These are phyloP conservation scores for Halesus radiatus DNA, from an alignment of 1,140 invertebrate genomes.

Conservation along the genomic window DNA sequence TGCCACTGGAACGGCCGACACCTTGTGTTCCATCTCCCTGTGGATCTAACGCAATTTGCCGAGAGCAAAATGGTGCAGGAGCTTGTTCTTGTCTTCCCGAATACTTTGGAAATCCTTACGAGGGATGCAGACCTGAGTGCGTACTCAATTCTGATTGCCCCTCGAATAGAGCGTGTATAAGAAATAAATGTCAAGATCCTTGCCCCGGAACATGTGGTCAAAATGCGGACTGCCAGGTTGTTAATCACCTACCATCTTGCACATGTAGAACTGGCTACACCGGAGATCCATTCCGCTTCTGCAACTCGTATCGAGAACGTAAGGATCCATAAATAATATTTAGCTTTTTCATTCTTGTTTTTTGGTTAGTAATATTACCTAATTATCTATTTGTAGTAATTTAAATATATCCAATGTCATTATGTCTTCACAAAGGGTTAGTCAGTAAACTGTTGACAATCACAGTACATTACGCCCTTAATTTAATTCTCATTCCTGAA, in stretches of 20 bases:
- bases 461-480: no score
- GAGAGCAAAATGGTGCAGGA: constrained; percentile 71
- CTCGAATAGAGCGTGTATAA: constrained; percentile 73
- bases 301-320: constrained; percentile 68
- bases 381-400: no score
- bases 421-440: no score
- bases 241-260: constrained; percentile 73
- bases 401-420: no score
- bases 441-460: no score
- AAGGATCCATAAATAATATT: constrained; percentile 59
- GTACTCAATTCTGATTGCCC: constrained; percentile 75
- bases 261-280: constrained; percentile 72
- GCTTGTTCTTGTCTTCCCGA: constrained; percentile 75
- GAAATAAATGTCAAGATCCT: constrained; percentile 76
- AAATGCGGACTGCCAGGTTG: constrained; percentile 74
- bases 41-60: constrained; percentile 75
- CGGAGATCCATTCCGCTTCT: constrained; percentile 74
- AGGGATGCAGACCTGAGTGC: constrained; percentile 77
- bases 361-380: no score
- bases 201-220: constrained; percentile 77
- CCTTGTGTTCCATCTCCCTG: constrained; percentile 75
- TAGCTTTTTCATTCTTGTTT: no score
- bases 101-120: constrained; percentile 76
- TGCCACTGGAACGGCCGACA: constrained; percentile 61
- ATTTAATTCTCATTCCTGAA: no score